Conservation (phyloP, 2,888 invertebrate genomes). For the Mythimna lalbum region DNA sequence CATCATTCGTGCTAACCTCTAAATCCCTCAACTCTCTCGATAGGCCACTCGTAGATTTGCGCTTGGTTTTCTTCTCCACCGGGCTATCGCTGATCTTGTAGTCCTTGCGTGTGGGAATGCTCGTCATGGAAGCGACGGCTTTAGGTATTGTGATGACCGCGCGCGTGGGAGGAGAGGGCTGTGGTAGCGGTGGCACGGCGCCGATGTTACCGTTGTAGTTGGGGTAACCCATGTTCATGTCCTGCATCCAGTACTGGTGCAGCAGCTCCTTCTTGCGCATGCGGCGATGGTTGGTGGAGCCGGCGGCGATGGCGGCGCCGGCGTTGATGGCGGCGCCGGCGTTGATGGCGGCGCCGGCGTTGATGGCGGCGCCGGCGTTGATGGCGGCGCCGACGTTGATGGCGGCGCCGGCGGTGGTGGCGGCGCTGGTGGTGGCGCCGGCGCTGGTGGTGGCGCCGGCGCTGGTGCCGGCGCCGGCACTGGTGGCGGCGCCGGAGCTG, state of each 20-base stretch:
- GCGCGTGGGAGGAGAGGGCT: constrained; percentile 91
- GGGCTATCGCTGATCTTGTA: constrained; percentile 93
- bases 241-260: constrained; percentile 95
- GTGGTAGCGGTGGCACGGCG: constrained; percentile 89
- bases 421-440: no score
- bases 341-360: no score
- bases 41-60: constrained; percentile 88
- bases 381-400: no score
- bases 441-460: no score
- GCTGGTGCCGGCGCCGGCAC: no score
- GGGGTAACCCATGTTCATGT: constrained; percentile 96
- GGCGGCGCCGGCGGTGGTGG: no score
- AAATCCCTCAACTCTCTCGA: constrained; percentile 92
- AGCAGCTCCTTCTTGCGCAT: constrained; percentile 97
- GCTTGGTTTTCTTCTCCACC: constrained; percentile 92
- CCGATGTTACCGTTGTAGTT: constrained; percentile 81
- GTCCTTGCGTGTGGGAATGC: constrained; percentile 96
- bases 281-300: constrained; percentile 94
- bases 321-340: no score
- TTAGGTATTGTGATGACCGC: constrained; percentile 96
- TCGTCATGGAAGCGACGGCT: constrained; percentile 97
- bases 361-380: no score
- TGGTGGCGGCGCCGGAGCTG: no score
- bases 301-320: no score
- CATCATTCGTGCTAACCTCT: constrained; percentile 90